Evolutionary conservation across 2,888 invertebrate species (phyloP).

Genomic region (Pseudanteris insignis): DNA sequence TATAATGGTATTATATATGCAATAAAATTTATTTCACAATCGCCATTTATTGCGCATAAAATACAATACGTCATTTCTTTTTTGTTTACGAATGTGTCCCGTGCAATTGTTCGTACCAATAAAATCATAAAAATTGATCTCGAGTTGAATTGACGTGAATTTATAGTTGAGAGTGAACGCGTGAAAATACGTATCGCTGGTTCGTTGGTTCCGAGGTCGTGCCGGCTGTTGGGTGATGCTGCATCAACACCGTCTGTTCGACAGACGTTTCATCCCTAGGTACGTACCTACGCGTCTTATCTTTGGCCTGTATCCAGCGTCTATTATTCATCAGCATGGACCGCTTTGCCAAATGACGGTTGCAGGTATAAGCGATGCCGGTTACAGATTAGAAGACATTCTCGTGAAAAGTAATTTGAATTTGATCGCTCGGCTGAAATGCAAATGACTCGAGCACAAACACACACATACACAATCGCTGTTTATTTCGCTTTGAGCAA

Average conservation of each 20-base stretch:
- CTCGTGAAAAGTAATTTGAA: conserved; percentile 29
- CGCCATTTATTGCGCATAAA: no score
- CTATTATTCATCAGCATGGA: conserved; percentile 36
- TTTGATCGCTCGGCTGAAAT: conserved; percentile 21
- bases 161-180: no score
- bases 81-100: no score
- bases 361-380: conserved; percentile 41
- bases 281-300: conserved; percentile 24
- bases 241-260: conserved; percentile 41
- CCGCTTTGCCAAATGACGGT: conserved; percentile 39
- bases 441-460: conserved; percentile 11
- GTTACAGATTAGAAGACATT: conserved; percentile 34
- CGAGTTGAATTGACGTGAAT: no score
- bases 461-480: no score
- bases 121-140: no score
- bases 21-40: no score
- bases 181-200: no score
- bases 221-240: conserved; percentile 38
- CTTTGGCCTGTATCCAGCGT: conserved; percentile 22
- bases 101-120: no score
- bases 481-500: no score
- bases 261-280: conserved; percentile 36
- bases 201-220: conserved; percentile 15
- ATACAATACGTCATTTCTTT: no score
- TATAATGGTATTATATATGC: no score